These are phyloP conservation scores for Drosophila kanekoi DNA, from an alignment of 2,888 invertebrate species.

Conservation along the genomic window DNA sequence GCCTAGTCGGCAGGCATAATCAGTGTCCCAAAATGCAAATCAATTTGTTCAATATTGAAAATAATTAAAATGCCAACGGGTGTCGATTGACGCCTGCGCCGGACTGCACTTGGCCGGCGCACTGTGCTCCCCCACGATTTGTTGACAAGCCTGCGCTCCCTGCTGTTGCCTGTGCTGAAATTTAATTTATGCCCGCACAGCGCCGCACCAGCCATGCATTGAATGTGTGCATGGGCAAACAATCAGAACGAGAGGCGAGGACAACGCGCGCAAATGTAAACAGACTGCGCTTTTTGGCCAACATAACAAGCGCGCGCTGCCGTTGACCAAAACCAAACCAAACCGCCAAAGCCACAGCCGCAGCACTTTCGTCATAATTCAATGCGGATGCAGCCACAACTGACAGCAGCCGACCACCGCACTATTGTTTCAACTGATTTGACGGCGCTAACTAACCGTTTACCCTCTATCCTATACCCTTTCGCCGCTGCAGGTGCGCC, in stretches of 20 bases:
- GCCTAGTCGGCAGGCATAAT: constrained; percentile 65
- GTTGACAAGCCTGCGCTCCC: constrained; percentile 57
- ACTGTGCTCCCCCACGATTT: constrained; percentile 24
- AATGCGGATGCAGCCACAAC: constrained; percentile 57
- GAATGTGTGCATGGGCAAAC: constrained; percentile 65
- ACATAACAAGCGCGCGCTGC: constrained; percentile 29
- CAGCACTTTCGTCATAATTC: constrained; percentile 70
- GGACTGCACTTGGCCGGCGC: neutral
- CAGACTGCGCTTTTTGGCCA: constrained; percentile 71
- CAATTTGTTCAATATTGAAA: constrained; percentile 82
- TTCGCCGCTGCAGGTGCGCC: constrained; percentile 81
- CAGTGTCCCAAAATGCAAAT: constrained; percentile 79
- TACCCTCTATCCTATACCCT: constrained; percentile 2
- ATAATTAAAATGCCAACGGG: constrained; percentile 79
- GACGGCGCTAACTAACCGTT: constrained; percentile 66
- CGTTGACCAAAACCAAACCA: constrained; percentile 49
- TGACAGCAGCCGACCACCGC: constrained; percentile 51
- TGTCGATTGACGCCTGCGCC: constrained; percentile 24
- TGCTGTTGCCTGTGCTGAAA: constrained; percentile 39
- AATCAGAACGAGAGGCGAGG: constrained; percentile 27
- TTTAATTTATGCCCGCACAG: constrained; percentile 68
- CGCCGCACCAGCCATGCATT: constrained; percentile 51
- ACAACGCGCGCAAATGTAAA: constrained; percentile 49
- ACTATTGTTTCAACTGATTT: constrained; percentile 81
- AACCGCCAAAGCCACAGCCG: constrained; percentile 55